phyloP scores from a whole-genome alignment of 2,888 invertebrate genomes.

The Mellilla xanthometata region DNA sequence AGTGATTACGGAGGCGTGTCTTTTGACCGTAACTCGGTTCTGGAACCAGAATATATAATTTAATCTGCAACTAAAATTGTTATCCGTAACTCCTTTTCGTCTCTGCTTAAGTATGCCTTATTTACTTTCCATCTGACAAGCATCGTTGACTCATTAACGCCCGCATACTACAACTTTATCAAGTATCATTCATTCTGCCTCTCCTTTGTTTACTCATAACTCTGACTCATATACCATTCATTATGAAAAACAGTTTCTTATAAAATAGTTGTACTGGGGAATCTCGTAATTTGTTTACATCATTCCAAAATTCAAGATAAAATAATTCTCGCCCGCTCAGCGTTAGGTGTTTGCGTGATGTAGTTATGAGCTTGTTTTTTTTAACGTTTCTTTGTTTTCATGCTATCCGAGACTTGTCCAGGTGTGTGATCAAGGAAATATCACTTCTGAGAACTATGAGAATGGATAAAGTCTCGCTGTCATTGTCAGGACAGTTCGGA shows the following conservation, averaged over 20 bases:
- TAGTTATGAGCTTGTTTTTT: conserved; percentile 20
- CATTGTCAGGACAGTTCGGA: conserved; percentile 20
- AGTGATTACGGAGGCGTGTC: conserved; percentile 52
- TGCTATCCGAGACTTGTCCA: conserved; percentile 32
- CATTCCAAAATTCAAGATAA: conserved; percentile 1
- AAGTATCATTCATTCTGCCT: conserved; percentile 7
- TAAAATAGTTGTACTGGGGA: background rate
- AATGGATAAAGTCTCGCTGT: conserved; percentile 15
- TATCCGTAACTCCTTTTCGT: conserved; percentile 11
- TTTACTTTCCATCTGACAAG: conserved; percentile 5
- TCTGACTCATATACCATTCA: conserved; percentile 4
- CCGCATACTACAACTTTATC: conserved; percentile 20
- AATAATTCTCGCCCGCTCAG: conserved; percentile 1
- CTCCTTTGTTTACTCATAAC: conserved; percentile 2
- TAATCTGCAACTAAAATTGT: conserved; percentile 14
- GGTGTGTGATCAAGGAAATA: conserved; percentile 36
- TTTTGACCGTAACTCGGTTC: conserved; percentile 32
- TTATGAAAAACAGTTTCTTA: conserved; percentile 1
- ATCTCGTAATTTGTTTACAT: conserved; percentile 7
- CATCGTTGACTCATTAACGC: conserved; percentile 34
- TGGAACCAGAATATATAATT: conserved; percentile 19
- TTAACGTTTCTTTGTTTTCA: conserved; percentile 24
- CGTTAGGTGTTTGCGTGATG: conserved; percentile 17
- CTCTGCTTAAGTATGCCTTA: conserved; percentile 8
- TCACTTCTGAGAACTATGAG: conserved; percentile 31